Base-by-base conservation (phyloP, 2,888 invertebrate species). In the Gasteruption jaculator region DNA sequence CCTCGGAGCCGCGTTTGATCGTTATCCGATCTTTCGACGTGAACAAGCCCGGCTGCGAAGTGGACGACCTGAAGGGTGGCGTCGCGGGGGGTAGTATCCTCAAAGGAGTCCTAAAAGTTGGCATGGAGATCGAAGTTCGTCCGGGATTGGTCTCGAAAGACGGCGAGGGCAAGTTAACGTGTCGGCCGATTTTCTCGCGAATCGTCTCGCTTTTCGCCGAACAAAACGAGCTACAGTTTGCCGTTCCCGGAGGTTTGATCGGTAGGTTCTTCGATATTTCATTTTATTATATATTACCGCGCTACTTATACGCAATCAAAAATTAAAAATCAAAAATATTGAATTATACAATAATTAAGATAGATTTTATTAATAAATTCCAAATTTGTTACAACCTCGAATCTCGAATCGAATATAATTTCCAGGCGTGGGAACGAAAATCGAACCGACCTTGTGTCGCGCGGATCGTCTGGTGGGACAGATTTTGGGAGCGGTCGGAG, bases 41-140 rank as follows among this genome's bases (percentile, higher is more conserved):
- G 2, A 99, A 99, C 76, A 99, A 99, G 73, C 99, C 99, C 4
- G 99, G 99, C 30, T 96, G 95, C 69, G 99, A 99, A 73, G 97
- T 96, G 5, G 91, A 92, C 56, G 96, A 97, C 72, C 76, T 99
- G 41, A 91, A 95, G 68, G 99, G 99, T 25, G 99, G 99, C 18
- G 99, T 99, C 18, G 99, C 99, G 41, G 99, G 99, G 51, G 99
- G 99, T 27, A 96, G 96, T 66, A 95, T 99, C 61, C 76, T 99
- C 24, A 85, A 90, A 64, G 99, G 99, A 42, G 96, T 96, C 16
- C 78, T 96, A 18, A 91, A 88, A 73, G 92, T 99, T 50, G 97
- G 97, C 27, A 96, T 97, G 81, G 96, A 99, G 75, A 97, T 99
- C 52, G 99, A 99, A 76, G 94, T 92, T 47, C 83, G 97, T 36